Conservation (phyloP, 2,797 vertebrate species). For the Taenioides sp. region DNA sequence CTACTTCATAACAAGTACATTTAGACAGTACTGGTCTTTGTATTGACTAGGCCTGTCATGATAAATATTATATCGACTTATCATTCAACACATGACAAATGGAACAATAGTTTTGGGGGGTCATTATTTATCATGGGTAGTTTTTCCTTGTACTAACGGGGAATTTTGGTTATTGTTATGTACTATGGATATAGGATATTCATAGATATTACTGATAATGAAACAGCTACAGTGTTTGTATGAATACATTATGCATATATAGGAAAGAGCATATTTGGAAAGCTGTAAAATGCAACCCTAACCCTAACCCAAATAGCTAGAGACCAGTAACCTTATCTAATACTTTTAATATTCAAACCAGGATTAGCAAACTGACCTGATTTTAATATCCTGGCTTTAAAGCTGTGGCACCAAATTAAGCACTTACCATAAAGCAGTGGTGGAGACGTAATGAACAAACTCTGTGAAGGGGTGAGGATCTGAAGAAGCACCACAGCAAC, state of each 20-base stretch:
- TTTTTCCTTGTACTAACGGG: no score
- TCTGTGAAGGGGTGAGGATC: constrained; percentile 96
- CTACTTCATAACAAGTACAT: not conserved
- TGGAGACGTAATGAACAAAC: constrained; percentile 96
- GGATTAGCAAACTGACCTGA: constrained; percentile 34
- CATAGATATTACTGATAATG: no score
- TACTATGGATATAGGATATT: no score
- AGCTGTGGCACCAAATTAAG: constrained; percentile 26
- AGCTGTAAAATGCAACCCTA: constrained; percentile 20
- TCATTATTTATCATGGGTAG: no score
- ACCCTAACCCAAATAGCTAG: constrained; percentile 22
- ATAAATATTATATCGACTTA: no score
- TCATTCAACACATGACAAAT: no score
- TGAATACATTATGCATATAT: no score
- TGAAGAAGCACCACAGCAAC: constrained; percentile 93
- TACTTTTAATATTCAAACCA: constrained; percentile 42
- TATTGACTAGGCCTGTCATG: not conserved
- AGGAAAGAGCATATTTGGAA: constrained; percentile 11
- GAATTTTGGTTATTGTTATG: no score
- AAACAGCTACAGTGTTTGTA: no score
- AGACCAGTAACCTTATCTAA: constrained; percentile 22
- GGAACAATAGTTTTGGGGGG: no score
- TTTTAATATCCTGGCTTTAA: constrained; percentile 33
- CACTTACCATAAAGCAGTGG: constrained; percentile 94
- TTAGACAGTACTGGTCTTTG: not conserved